Conservation (phyloP, 2,888 invertebrate genomes). For the Labia minor region DNA sequence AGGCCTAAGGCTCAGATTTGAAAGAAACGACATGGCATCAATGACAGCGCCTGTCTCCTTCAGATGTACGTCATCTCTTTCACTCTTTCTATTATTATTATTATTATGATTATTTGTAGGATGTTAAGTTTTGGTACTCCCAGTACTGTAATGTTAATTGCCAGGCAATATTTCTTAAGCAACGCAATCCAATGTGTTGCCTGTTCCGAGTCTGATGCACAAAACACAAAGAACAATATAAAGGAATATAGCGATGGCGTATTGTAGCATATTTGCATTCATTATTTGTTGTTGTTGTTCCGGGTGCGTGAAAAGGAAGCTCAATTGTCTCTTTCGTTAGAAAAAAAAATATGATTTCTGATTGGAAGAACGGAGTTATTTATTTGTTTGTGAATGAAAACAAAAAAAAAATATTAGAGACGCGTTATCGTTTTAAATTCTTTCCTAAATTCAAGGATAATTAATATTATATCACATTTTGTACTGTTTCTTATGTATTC, state of each 20-base stretch:
- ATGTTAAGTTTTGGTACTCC: background rate
- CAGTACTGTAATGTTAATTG: background rate
- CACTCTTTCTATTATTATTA: conserved; percentile 13
- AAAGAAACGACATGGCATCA: conserved; percentile 5
- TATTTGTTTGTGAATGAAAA: too few relatives aligned
- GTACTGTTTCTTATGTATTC: too few relatives aligned
- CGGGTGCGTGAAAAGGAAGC: background rate
- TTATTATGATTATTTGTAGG: background rate
- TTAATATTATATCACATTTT: too few relatives aligned
- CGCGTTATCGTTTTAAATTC: too few relatives aligned
- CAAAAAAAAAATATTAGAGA: too few relatives aligned
- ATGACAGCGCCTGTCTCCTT: background rate
- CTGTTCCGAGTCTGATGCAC: too few relatives aligned
- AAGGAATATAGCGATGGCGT: background rate
- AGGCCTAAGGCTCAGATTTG: background rate
- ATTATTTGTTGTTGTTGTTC: background rate
- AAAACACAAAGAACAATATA: background rate
- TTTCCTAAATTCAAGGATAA: too few relatives aligned
- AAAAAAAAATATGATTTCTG: too few relatives aligned
- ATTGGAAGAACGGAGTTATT: too few relatives aligned
- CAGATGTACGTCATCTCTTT: background rate
- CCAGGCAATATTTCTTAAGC: background rate
- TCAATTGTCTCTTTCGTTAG: background rate
- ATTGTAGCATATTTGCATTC: background rate
- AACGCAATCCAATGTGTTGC: too few relatives aligned